Evolutionary conservation across 1,140 invertebrate species (phyloP), one percentile per base, ranked within the genome.

Genomic region (Penaeus indicus): DNA sequence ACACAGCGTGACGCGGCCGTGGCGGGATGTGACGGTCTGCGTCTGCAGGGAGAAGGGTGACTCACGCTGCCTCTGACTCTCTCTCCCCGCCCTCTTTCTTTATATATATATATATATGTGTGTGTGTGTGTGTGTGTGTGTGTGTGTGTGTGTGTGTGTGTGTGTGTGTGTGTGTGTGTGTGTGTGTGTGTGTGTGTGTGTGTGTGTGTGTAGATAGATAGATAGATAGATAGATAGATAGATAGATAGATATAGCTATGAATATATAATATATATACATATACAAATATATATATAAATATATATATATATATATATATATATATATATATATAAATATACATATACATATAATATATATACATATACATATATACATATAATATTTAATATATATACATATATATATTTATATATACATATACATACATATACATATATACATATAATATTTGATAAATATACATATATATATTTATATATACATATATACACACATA

Each of bases 31-130:
- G 47, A 54, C 47, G 47, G 13, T 3, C 47, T 3, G 47, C 38
- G n/a, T n/a, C 38, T 38, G 38, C 38, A 38, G 38, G 38, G 38
- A 5, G 38, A 5, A 5, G 38, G 38, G 38, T 38, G 38, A 38
- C 38, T 38, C 38, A 38, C 38, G 1, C 38, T 38, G 38, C n/a
- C n/a, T 47, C 10, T 47, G 42, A 10, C 4, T 47, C 42, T 47
- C 4, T 47, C 42, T 47, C 11, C 47, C 11, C 47, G 0, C 47
- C 11, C 13, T 54, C 8, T 54, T 10, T 54, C 47, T 54, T 32
- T 75, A 75, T 75, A 75, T 75, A 75, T 27, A 75, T 75, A 75
- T 75, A 75, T 75, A 75, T 27, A 75, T 75, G n/a, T 75, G 32
- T 10, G 11, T 54, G 32, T 10, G 32, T 75, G 2, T 75, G 32